Percentiles rank a stretch among this genome's conserved stretches.
These are phyloP conservation scores for Poecilia picta DNA, from an alignment of 2,797 vertebrate genomes.

Conservation along the genomic window DNA sequence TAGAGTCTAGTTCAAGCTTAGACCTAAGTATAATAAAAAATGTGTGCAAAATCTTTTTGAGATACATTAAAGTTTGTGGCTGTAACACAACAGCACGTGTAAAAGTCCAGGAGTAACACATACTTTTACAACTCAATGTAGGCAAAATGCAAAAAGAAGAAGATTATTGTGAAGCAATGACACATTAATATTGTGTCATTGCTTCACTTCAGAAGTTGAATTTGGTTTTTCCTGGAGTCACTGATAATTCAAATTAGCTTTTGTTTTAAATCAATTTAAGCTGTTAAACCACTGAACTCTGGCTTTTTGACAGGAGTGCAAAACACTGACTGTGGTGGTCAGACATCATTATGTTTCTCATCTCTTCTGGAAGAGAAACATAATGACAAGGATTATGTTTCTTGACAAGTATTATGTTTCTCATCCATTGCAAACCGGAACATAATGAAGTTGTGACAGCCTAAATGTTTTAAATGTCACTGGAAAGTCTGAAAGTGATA, in stretches of 20 bases:
- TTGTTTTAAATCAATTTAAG: slow-evolving; percentile 12
- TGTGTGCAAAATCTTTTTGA: background rate
- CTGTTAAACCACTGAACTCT: background rate
- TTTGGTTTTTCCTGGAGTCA: slow-evolving; percentile 23
- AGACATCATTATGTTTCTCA: too few species aligned
- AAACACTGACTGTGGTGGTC: too few species aligned
- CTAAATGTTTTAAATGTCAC: slow-evolving; percentile 13
- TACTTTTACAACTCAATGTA: background rate
- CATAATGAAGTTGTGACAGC: slow-evolving; percentile 26
- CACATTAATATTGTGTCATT: background rate
- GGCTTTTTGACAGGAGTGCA: too few species aligned
- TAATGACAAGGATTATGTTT: slow-evolving; percentile 20
- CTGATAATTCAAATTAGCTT: slow-evolving; percentile 6
- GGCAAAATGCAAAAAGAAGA: background rate
- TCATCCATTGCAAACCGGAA: slow-evolving; percentile 6
- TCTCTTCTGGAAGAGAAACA: too few species aligned
- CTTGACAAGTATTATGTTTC: slow-evolving; percentile 16
- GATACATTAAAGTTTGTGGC: too few species aligned
- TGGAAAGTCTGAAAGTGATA: background rate
- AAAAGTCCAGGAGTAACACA: too few species aligned
- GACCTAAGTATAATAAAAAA: too few species aligned
- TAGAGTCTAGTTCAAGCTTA: background rate
- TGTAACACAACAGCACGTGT: too few species aligned
- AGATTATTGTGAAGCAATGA: too few species aligned
- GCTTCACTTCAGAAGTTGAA: slow-evolving; percentile 52